Evolutionary conservation across 2,888 invertebrate genomes (phyloP).

Genomic region (Melanostoma scalare): DNA sequence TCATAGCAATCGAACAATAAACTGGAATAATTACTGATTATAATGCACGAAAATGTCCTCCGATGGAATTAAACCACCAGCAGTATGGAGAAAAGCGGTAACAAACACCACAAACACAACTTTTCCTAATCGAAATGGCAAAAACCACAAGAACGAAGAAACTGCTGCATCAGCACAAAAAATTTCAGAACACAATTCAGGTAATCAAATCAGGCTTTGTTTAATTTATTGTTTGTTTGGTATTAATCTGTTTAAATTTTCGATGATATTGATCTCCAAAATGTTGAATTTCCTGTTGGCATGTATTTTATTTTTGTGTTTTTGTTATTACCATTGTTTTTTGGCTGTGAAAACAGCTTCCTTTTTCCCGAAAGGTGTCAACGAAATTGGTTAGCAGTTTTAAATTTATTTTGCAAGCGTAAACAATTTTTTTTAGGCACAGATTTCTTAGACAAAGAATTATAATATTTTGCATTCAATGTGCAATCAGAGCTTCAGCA

Average conservation of each 20-base stretch:
- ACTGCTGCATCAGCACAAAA: conserved; percentile 55
- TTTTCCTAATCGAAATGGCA: conserved; percentile 28
- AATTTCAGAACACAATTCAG: conserved; percentile 45
- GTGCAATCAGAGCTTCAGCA: not conserved
- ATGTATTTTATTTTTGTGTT: not conserved
- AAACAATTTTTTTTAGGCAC: conserved; percentile 19
- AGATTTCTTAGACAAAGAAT: not conserved
- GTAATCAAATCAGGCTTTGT: conserved; percentile 46
- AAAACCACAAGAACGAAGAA: conserved; percentile 37
- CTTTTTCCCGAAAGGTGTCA: not conserved
- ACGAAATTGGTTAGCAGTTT: conserved; percentile 1
- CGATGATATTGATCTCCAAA: not conserved
- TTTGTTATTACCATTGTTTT: not conserved
- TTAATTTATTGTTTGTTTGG: not conserved
- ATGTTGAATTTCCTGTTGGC: not conserved
- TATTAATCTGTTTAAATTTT: not conserved
- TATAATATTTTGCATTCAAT: not conserved
- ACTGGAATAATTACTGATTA: conserved; percentile 8
- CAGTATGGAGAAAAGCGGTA: conserved; percentile 44
- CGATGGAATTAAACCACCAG: conserved; percentile 39
- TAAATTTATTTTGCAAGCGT: conserved; percentile 42
- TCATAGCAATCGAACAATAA: not conserved
- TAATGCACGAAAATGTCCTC: conserved; percentile 51
- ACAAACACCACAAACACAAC: conserved; percentile 4
- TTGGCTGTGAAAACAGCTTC: not conserved